Evolutionary conservation across 2,888 invertebrate genomes (phyloP).

Genomic region (Epirrhoe alternata): DNA sequence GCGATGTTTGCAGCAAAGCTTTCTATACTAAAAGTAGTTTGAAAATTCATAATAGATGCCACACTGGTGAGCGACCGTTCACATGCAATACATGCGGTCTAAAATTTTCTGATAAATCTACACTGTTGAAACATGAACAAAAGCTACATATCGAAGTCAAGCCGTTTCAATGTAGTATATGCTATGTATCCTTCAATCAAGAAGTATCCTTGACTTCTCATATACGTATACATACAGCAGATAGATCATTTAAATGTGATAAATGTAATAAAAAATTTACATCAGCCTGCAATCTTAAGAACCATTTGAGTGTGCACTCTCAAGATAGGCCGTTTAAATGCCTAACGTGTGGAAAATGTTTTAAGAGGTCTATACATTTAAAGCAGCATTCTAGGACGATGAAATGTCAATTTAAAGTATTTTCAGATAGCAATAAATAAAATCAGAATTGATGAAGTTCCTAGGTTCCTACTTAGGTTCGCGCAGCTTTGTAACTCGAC

Average conservation of each 20-base stretch:
- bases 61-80: conserved; percentile 11
- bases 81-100: conserved; percentile 7
- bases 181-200: conserved; percentile 19
- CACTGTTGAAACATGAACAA: conserved; percentile 14
- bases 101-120: conserved; percentile 17
- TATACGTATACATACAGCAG: not conserved
- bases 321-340: conserved; percentile 12
- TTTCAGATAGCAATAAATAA: too few species aligned
- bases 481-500: too few species aligned
- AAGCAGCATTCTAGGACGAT: conserved; percentile 14
- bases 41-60: conserved; percentile 14
- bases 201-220: conserved; percentile 12
- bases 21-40: conserved; percentile 13
- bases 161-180: conserved; percentile 9
- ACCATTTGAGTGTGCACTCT: conserved; percentile 19
- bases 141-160: conserved; percentile 22
- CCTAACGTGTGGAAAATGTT: conserved; percentile 10
- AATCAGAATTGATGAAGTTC: too few species aligned
- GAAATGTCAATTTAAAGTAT: conserved; percentile 9
- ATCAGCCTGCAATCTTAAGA: conserved; percentile 15
- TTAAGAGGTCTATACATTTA: conserved; percentile 17
- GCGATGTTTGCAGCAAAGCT: conserved; percentile 16
- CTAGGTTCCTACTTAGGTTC: too few species aligned
- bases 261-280: conserved; percentile 19
- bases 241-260: conserved; percentile 5